Evolutionary conservation across 2,113 vertebrate genomes (phyloP).

Genomic region (Carollia perspicillata): DNA sequence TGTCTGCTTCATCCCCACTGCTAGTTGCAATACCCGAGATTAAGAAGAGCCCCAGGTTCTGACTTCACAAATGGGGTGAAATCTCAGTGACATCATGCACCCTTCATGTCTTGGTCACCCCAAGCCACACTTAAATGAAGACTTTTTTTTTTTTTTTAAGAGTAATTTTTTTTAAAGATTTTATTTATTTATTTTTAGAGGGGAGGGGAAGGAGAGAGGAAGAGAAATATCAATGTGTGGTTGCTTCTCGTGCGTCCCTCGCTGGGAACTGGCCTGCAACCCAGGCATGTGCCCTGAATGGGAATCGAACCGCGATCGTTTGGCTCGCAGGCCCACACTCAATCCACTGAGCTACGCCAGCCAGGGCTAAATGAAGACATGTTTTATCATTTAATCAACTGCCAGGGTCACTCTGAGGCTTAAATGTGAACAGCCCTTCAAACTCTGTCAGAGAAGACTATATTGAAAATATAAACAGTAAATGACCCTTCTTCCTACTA

Average conservation of each 20-base stretch:
- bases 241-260: too few species aligned
- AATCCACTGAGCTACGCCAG: too few species aligned
- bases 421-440: constrained; percentile 4
- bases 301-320: too few species aligned
- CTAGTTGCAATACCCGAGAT: background rate
- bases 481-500: background rate
- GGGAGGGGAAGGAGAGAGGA: too few species aligned
- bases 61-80: background rate
- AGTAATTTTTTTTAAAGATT: too few species aligned
- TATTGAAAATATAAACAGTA: background rate
- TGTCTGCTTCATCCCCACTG: background rate
- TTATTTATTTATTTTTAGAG: too few species aligned
- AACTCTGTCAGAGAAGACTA: background rate
- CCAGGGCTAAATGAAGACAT: background rate
- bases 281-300: too few species aligned
- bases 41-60: background rate
- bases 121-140: background rate
- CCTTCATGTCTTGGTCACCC: background rate
- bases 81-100: background rate
- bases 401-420: background rate
- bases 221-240: too few species aligned
- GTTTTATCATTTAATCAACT: background rate
- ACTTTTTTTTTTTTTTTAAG: too few species aligned
- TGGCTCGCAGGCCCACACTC: too few species aligned
- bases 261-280: too few species aligned